Base-by-base conservation (phyloP, 1,140 invertebrate species). In the Pachypeltis micranthus region DNA sequence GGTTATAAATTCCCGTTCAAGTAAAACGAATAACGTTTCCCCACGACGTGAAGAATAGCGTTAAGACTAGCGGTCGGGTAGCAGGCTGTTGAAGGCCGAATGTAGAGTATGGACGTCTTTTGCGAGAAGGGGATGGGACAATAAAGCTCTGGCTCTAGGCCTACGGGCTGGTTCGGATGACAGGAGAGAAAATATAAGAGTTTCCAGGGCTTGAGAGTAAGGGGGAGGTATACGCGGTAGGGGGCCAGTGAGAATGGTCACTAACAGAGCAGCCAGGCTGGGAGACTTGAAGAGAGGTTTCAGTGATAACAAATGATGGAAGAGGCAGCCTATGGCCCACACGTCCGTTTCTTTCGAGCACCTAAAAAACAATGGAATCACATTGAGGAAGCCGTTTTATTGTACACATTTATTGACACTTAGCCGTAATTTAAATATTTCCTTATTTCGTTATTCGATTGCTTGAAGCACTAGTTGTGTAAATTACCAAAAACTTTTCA, bases 321-420 rank as follows among this genome's bases (percentile, higher is more conserved):
- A 26, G 25, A 62, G 44, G 27, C 60, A 62, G 26, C 60, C 60
- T 16, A 47, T 2, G 1, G 60, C 60, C 60, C 60, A 62, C 44
- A 62, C 54, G 60, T 62, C 60, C 3, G 60, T 28, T 10, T 10
- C 44, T 24, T 62, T 21, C 0, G 44, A 51, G 47, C 47, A 51
- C 47, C 47, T 51, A 21, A 21, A 51, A 51, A 51, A 21, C 7
- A 51, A 10, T 4, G 47, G 47, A 51, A 39, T 39, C 16, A 39
- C 31, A 10, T 16, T 39, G 31, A 39, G 31, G 31, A 10, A 16
- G 31, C 7, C 31, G 16, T 16, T 39, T 16, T 16, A 39, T 16
- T 39, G 7, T 16, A 39, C n/a, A n/a, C n/a, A n/a, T n/a, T n/a
- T n/a, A n/a, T n/a, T n/a, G n/a, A n/a, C n/a, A n/a, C n/a, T n/a